These are phyloP conservation scores for Colossoma macropomum DNA, from an alignment of 2,113 vertebrate species.

Conservation along the genomic window DNA sequence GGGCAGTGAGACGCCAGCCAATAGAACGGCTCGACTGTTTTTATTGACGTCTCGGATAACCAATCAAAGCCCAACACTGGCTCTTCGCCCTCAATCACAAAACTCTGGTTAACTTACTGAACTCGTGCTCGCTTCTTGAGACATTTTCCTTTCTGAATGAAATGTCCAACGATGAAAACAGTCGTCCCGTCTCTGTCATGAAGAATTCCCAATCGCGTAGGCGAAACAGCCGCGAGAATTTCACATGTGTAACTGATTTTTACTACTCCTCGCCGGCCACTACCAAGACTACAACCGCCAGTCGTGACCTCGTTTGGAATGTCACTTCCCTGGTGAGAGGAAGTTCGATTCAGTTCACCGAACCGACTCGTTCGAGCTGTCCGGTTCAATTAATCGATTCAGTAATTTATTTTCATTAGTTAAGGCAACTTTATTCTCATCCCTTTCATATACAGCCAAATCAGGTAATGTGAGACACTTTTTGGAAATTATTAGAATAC, in stretches of 20 bases:
- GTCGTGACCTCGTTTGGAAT: constrained; percentile 28
- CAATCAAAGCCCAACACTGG: background rate
- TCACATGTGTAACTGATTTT: background rate
- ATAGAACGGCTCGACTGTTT: background rate
- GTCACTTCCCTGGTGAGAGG: background rate
- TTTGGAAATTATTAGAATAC: no score
- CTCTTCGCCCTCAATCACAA: background rate
- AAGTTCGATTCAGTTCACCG: background rate
- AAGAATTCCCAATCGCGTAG: background rate
- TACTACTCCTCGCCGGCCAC: background rate
- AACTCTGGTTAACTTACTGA: constrained; percentile 48
- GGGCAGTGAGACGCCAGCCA: background rate
- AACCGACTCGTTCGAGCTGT: background rate
- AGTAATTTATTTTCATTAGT: background rate
- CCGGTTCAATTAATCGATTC: background rate
- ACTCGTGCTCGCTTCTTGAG: constrained; percentile 3
- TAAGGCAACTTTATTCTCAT: background rate
- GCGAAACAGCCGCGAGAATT: background rate
- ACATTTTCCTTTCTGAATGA: constrained; percentile 38
- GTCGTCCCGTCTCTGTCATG: background rate
- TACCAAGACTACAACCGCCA: background rate
- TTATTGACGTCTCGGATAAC: background rate
- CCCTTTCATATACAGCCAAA: no score
- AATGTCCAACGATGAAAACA: background rate
- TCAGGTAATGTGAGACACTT: no score